phyloP scores from a whole-genome alignment of 2,797 vertebrate genomes.

The Sciurus carolinensis region DNA sequence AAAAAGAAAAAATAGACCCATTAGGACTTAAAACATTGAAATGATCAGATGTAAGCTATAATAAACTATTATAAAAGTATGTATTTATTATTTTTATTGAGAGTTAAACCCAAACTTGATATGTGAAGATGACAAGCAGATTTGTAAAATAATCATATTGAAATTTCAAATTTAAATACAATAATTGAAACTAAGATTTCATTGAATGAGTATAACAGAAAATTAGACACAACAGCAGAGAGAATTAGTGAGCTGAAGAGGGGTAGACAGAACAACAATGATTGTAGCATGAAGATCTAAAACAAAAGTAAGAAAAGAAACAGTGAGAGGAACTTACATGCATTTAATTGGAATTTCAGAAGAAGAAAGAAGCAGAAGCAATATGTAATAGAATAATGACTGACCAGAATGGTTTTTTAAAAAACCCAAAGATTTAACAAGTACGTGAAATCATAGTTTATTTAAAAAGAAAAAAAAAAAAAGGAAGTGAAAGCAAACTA shows the following conservation, averaged over 20 bases:
- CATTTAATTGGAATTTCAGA: neutral
- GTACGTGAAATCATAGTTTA: neutral
- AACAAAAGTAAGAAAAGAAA: neutral
- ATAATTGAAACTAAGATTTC: constrained; percentile 21
- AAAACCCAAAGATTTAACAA: neutral
- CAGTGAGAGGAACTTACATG: neutral
- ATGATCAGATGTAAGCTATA: neutral
- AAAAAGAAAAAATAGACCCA: neutral
- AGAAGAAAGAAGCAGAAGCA: neutral
- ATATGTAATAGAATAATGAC: neutral
- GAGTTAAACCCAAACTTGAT: neutral
- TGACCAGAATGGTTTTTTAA: constrained; percentile 8
- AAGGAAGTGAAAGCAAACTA: neutral
- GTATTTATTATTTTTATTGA: neutral
- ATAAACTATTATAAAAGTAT: neutral
- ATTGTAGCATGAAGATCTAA: neutral
- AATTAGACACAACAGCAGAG: neutral
- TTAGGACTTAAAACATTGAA: neutral
- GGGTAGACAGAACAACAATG: neutral
- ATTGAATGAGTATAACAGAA: neutral
- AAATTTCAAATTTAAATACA: constrained; percentile 48
- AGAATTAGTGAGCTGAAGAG: neutral
- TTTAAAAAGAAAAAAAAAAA: neutral
- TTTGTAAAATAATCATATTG: constrained; percentile 46
- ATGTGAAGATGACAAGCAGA: neutral